Evolutionary conservation across 2,797 vertebrate genomes (phyloP), one percentile per base, ranked within the genome.

Genomic region (Channallabes apus): DNA sequence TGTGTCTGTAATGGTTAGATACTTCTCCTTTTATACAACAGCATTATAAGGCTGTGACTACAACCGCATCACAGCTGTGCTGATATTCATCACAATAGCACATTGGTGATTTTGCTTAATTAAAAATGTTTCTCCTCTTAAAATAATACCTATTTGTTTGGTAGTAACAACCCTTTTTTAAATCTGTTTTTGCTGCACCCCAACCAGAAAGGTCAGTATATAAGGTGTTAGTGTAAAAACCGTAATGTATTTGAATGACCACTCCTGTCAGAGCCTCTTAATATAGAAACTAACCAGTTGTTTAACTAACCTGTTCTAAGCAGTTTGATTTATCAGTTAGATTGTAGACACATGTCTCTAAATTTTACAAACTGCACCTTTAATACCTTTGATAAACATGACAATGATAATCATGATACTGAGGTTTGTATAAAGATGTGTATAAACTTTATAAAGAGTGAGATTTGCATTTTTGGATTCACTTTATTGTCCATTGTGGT

Each of bases 311-410:
- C n/a, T 18, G 1, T 4, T 76, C 51, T 59, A 20, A 22, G 1
- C 17, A 56, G 5, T 29, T 75, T 24, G 9, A 35, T 12, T 51
- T 51, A 51, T 51, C 17, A 20, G 5, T 29, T 76, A 35, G 11
- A 35, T 61, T 78, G 76, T n/a, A 32, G 56, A 9, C 56, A 78
- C 54, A 77, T 78, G 75, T 32, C 32, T 78, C 56, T 22, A 56
- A 32, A 58, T 32, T 59, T 59, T 58, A 32, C 27, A 77, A 59
- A 59, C 15, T 2, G 2, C 51, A 29, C 51, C 73, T 76, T 76
- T 56, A 76, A 76, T 76, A 56, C 3, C 54, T 75, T 51, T 51
- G 2, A 27, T n/a, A 27, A 22, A 72, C 38, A 41, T 27, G 15
- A 7, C 72, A 75, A 29, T 75, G 46, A 56, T 54, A 75, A 77